A percentile compares a stretch with the other conserved stretches of the same genome.
Evolutionary conservation across 2,888 invertebrate species (phyloP).

Genomic region (Napeogenes sylphis): DNA sequence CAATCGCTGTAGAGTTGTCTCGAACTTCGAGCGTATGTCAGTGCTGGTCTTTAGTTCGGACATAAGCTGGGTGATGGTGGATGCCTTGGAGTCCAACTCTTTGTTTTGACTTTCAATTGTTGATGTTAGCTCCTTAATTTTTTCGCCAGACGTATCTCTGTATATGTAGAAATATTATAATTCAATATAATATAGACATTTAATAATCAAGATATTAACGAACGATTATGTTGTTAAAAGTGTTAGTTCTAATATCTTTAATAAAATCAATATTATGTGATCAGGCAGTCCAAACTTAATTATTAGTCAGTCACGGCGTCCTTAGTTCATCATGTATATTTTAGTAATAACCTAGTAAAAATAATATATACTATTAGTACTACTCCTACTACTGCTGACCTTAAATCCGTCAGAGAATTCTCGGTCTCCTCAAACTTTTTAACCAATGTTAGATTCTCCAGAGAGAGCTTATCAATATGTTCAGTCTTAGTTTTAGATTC

Average conservation of each 20-base stretch:
- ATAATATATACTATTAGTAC: no score
- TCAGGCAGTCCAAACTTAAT: no score
- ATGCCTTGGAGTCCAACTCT: conserved; percentile 40
- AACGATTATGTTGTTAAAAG: no score
- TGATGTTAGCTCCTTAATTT: conserved; percentile 31
- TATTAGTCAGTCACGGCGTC: no score
- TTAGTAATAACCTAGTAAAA: no score
- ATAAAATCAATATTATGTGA: no score
- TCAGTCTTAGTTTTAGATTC: conserved; percentile 22
- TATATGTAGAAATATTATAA: neutral
- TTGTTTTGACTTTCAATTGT: conserved; percentile 33
- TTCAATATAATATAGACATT: no score
- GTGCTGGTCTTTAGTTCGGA: conserved; percentile 41
- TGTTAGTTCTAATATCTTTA: no score
- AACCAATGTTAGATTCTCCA: conserved; percentile 19
- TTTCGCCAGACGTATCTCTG: conserved; percentile 32
- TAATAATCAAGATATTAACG: no score
- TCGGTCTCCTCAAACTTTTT: conserved; percentile 29
- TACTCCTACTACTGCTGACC: conserved; percentile 24
- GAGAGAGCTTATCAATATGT: conserved; percentile 31
- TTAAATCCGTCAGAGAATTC: conserved; percentile 25
- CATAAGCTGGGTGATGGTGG: conserved; percentile 44
- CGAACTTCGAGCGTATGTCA: conserved; percentile 38
- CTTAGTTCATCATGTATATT: no score
- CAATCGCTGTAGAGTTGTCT: conserved; percentile 35